Evolutionary conservation across 2,888 invertebrate species (phyloP), one percentile per base, ranked within the genome.

Genomic region (Trichopoda pennipes): DNA sequence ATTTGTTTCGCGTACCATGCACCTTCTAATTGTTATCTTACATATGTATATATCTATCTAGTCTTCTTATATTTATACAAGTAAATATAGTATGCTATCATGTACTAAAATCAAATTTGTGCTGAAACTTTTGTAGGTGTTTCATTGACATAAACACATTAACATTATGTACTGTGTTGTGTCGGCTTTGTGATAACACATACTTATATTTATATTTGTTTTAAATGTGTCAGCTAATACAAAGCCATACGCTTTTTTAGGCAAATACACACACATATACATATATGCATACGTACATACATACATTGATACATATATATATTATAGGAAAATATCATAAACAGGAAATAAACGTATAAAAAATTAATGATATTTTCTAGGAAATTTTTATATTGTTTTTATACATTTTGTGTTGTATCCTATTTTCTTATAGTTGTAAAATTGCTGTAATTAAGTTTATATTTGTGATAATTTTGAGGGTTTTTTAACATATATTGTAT

Each of bases 1-100:
- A 81, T 81, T 77, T 77, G 77, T 69, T 77, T 14, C 42, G 58
- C 28, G 49, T 64, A 77, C 58, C 77, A 77, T 63, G 32, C 68
- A 60, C 55, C 66, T 76, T 60, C 60, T 72, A 72, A 77, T 73
- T 68, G 51, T 73, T 73, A 81, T 69, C 47, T 14, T 49, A 8
- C 17, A 19, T 49, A 49, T 17, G 10, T 49, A 49, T 9, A 49
- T 49, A 49, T 9, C 9, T 49, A 19, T 17, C 7, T 17, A 49
- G 1, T 28, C 17, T 6, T 21, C 10, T 9, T 23, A 16, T 6
- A 23, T 53, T 28, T 14, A 14, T 14, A n/a, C n/a, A n/a, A n/a
- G 28, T 14, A 4, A 44, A 28, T 8, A n/a, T 44, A n/a, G 42
- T 3, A 16, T 38, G 42, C 3, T 14, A 6, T 44, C 42, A 44